These are phyloP conservation scores for Stomorhina lunata DNA, from an alignment of 2,888 invertebrate species.

Conservation along the genomic window DNA sequence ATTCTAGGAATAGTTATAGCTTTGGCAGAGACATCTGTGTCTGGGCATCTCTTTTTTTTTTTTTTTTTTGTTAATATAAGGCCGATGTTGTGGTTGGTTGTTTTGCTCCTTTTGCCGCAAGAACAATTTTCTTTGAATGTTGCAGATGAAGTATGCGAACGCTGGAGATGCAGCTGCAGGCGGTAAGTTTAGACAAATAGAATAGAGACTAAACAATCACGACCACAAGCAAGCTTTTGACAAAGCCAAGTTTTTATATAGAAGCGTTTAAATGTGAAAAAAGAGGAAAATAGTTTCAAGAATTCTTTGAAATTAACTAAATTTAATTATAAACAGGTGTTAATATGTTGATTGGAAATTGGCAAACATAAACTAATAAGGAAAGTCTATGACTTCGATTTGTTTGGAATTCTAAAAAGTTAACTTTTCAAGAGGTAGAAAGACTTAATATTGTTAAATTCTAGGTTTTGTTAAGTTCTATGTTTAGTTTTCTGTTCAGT, in stretches of 20 bases:
- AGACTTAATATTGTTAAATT: no score
- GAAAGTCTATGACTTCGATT: not conserved
- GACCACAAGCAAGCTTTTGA: conserved; percentile 36
- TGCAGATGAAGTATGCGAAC: conserved; percentile 30
- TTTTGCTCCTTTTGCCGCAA: conserved; percentile 36
- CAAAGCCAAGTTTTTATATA: conserved; percentile 13
- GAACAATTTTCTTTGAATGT: conserved; percentile 22
- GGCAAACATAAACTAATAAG: conserved; percentile 8
- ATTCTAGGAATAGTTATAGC: conserved; percentile 57
- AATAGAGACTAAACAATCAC: conserved; percentile 18
- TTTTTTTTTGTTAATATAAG: not conserved
- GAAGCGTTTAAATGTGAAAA: not conserved
- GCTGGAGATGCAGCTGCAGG: conserved; percentile 57
- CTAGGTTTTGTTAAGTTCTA: no score
- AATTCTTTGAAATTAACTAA: conserved; percentile 53
- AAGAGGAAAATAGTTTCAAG: not conserved
- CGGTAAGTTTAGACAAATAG: conserved; percentile 60
- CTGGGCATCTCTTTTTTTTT: conserved; percentile 42
- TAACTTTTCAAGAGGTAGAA: no score
- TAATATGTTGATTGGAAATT: conserved; percentile 53
- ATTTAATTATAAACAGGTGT: conserved; percentile 60
- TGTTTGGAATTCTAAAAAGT: not conserved
- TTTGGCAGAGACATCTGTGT: conserved; percentile 61
- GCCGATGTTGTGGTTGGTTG: conserved; percentile 1
- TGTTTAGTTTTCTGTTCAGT: no score